phyloP scores from a whole-genome alignment of 2,888 invertebrate genomes.

The Meganola albula region DNA sequence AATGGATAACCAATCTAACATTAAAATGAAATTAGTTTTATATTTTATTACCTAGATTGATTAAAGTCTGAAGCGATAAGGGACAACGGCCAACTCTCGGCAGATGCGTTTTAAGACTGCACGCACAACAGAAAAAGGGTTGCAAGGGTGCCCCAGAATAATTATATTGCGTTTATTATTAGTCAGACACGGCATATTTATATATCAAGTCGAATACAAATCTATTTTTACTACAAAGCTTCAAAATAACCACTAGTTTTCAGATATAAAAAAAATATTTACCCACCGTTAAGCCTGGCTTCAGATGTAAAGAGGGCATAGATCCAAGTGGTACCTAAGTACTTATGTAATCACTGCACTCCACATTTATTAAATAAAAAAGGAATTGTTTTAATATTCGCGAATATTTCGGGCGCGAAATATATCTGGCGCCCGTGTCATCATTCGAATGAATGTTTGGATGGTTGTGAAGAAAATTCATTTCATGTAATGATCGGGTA shows the following conservation, averaged over 20 bases:
- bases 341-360: conserved; percentile 46
- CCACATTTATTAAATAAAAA: conserved; percentile 39
- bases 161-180: conserved; percentile 7
- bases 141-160: conserved; percentile 5
- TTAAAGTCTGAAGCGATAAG: no score
- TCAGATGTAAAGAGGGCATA: conserved; percentile 73
- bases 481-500: conserved; percentile 53
- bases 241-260: conserved; percentile 35
- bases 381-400: conserved; percentile 34
- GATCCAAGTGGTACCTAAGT: conserved; percentile 35
- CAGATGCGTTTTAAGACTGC: no score
- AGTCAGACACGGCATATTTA: conserved; percentile 17
- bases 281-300: conserved; percentile 70
- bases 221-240: conserved; percentile 47
- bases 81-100: not conserved
- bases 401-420: conserved; percentile 58
- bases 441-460: conserved; percentile 66
- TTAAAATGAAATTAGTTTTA: no score
- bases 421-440: conserved; percentile 52
- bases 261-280: conserved; percentile 32
- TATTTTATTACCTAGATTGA: no score
- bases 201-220: conserved; percentile 27
- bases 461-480: conserved; percentile 36
- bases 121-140: not conserved
- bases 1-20: no score